Evolutionary conservation across 1,140 invertebrate genomes (phyloP).

Genomic region (Pemphigus obesinymphae): DNA sequence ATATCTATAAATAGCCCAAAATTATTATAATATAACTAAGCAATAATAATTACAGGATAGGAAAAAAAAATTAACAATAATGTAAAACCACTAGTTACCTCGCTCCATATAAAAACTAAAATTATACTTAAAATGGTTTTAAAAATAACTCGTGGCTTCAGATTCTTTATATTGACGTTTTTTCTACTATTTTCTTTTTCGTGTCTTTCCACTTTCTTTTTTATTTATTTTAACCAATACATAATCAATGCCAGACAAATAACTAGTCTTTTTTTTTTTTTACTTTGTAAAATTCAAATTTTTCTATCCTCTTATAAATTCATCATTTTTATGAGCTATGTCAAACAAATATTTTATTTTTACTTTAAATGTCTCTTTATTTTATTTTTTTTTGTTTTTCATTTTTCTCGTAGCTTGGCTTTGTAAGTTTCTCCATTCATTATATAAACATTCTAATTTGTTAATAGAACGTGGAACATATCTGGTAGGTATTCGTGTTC

Average conservation of each 20-base stretch:
- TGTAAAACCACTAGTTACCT: background rate
- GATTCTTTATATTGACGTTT: background rate
- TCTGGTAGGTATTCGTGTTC: background rate
- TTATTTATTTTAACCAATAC: background rate
- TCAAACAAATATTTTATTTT: constrained; percentile 46
- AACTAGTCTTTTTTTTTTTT: background rate
- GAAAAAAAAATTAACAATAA: background rate
- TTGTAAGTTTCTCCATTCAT: constrained; percentile 42
- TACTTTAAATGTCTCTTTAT: constrained; percentile 41
- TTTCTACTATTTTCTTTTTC: background rate
- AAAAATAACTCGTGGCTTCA: background rate
- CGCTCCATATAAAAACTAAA: background rate
- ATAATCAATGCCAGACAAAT: background rate
- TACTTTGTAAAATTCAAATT: background rate
- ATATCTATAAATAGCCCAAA: too few species aligned
- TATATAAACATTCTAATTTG: constrained; percentile 41
- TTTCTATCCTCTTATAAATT: background rate
- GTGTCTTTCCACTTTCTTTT: background rate
- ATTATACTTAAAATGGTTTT: background rate
- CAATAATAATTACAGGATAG: too few species aligned
- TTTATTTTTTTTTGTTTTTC: constrained; percentile 35
- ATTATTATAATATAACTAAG: too few species aligned
- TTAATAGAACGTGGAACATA: constrained; percentile 38
- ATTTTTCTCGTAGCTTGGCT: constrained; percentile 20
- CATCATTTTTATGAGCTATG: constrained; percentile 45